phyloP scores from a whole-genome alignment of 2,888 invertebrate species.

The Therioaphis trifolii region DNA sequence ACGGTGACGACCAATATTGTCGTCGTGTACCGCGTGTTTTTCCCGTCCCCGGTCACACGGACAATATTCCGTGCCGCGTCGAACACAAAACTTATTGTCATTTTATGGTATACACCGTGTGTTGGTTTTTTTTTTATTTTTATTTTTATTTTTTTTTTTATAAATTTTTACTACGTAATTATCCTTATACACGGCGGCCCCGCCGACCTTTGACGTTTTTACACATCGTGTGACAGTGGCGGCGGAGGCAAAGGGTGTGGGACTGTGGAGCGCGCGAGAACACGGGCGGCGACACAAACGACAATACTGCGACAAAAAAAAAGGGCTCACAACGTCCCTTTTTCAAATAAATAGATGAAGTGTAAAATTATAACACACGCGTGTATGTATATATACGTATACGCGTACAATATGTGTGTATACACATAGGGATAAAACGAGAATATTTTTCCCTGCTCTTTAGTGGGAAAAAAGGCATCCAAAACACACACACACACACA shows the following conservation, averaged over 20 bases:
- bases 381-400: background rate
- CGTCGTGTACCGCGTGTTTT: background rate
- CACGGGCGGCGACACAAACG: constrained; percentile 26
- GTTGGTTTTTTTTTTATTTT: constrained; percentile 21
- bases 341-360: constrained; percentile 60
- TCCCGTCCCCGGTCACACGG: background rate
- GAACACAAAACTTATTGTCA: constrained; percentile 20
- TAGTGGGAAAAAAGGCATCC: background rate
- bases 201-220: constrained; percentile 45
- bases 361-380: constrained; percentile 59
- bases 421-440: constrained; percentile 24
- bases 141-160: too few species aligned
- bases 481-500: background rate
- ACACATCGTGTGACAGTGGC: constrained; percentile 21
- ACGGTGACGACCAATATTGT: background rate
- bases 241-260: constrained; percentile 4
- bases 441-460: constrained; percentile 14
- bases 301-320: constrained; percentile 43
- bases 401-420: too few species aligned
- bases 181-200: background rate
- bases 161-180: constrained; percentile 46
- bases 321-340: constrained; percentile 44
- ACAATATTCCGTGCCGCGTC: too few species aligned
- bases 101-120: constrained; percentile 8
- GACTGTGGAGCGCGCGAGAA: background rate